Percentiles rank a stretch among this genome's conserved stretches.
phyloP scores from a whole-genome alignment of 2,888 invertebrate genomes.

The Papilio gigon region DNA sequence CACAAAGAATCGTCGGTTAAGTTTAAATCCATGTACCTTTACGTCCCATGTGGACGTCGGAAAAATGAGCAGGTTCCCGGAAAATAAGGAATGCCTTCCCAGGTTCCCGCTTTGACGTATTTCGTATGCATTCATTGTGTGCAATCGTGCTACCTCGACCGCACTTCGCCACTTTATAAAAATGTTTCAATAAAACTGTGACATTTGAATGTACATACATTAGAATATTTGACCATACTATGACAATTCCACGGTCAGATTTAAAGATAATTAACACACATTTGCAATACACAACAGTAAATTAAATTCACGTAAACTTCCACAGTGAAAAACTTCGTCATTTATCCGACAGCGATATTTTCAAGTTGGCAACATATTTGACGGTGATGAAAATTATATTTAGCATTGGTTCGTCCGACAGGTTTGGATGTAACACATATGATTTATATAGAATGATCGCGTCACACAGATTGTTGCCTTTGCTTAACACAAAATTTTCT shows the following conservation, averaged over 20 bases:
- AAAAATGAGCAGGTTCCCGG: slow-evolving; percentile 57
- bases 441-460: slow-evolving; percentile 61
- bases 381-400: not conserved
- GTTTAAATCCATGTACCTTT: slow-evolving; percentile 77
- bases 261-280: too few relatives aligned
- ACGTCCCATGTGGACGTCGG: slow-evolving; percentile 62
- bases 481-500: slow-evolving; percentile 66
- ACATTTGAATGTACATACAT: not conserved
- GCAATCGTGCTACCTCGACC: slow-evolving; percentile 34
- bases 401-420: not conserved
- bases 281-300: too few relatives aligned
- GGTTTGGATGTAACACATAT: not conserved
- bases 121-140: slow-evolving; percentile 57
- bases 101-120: slow-evolving; percentile 60
- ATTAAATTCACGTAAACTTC: not conserved
- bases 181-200: slow-evolving; percentile 2
- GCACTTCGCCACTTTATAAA: slow-evolving; percentile 4
- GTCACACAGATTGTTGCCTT: slow-evolving; percentile 60
- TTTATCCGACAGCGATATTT: not conserved
- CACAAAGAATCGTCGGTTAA: slow-evolving; percentile 61
- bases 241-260: too few relatives aligned
- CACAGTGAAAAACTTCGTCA: not conserved
- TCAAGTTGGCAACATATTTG: not conserved
- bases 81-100: slow-evolving; percentile 66
- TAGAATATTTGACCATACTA: not conserved